phyloP scores from a whole-genome alignment of 2,888 invertebrate genomes.

The Harpalus rubripes region DNA sequence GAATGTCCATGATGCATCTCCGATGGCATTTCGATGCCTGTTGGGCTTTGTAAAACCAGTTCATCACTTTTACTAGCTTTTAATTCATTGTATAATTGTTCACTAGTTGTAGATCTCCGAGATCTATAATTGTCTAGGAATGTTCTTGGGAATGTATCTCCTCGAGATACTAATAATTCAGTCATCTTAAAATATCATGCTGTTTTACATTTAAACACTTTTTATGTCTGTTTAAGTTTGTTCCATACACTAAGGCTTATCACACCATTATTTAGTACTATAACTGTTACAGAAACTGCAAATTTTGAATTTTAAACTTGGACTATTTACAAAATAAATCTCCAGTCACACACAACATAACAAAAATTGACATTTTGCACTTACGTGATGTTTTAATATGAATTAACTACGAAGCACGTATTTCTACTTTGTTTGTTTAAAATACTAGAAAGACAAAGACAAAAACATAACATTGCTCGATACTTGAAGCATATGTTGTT shows the following conservation, averaged over 20 bases:
- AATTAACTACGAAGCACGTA: neutral
- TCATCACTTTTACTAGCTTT: conserved; percentile 80
- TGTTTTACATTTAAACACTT: conserved; percentile 52
- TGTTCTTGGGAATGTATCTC: conserved; percentile 77
- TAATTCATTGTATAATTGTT: conserved; percentile 77
- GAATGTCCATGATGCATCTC: conserved; percentile 78
- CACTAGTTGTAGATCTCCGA: conserved; percentile 73
- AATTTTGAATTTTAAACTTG: conserved; percentile 8
- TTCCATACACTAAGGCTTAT: conserved; percentile 6
- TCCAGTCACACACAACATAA: conserved; percentile 64
- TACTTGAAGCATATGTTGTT: conserved; percentile 56
- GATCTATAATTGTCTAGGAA: conserved; percentile 76
- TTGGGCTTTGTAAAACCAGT: conserved; percentile 77
- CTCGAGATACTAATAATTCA: conserved; percentile 76
- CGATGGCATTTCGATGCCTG: conserved; percentile 75
- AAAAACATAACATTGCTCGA: neutral
- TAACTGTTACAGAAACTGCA: neutral
- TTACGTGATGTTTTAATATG: conserved; percentile 25
- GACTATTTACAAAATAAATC: conserved; percentile 61
- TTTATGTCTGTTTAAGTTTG: conserved; percentile 23
- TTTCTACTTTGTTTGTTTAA: neutral
- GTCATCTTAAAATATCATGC: conserved; percentile 73
- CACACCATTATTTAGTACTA: conserved; percentile 14
- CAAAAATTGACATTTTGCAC: conserved; percentile 65
- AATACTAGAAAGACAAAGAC: conserved; percentile 17